Percentiles rank a stretch among this genome's conserved stretches.
Conservation (phyloP, 2,797 vertebrate species). For the Clarias pachynema region DNA sequence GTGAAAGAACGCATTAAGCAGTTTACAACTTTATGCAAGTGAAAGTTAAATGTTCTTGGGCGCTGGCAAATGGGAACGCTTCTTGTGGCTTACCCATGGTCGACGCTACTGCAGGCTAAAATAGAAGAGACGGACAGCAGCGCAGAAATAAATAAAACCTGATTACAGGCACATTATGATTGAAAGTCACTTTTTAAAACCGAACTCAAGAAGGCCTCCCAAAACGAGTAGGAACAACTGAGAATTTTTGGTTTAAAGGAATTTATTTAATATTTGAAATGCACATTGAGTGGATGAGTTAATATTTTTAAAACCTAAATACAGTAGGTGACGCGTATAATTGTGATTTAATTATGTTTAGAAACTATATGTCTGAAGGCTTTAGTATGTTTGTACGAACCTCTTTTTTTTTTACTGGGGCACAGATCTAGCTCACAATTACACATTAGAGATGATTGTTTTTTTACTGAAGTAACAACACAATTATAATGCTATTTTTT, state of each 20-base stretch:
- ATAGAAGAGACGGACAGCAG: background rate
- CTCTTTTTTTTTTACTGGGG: background rate
- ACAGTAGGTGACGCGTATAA: background rate
- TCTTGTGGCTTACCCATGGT: background rate
- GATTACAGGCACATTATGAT: background rate
- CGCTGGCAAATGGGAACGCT: background rate
- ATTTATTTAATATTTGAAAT: background rate
- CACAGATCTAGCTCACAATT: background rate
- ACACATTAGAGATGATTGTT: background rate
- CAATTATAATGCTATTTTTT: background rate
- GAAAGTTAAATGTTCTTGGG: background rate
- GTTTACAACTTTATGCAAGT: background rate
- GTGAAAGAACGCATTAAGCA: background rate
- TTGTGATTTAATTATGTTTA: background rate
- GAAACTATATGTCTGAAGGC: background rate
- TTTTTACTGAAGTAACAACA: background rate
- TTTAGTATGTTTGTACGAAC: background rate
- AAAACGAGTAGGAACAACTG: background rate
- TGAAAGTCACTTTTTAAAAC: background rate
- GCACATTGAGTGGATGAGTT: background rate
- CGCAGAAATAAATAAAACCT: background rate
- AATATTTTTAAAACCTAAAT: background rate
- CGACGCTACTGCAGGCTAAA: background rate
- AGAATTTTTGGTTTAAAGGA: background rate
- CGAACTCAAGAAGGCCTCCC: too few relatives aligned